Evolutionary conservation across 2,888 invertebrate species (phyloP).

Genomic region (Acleris cristana): DNA sequence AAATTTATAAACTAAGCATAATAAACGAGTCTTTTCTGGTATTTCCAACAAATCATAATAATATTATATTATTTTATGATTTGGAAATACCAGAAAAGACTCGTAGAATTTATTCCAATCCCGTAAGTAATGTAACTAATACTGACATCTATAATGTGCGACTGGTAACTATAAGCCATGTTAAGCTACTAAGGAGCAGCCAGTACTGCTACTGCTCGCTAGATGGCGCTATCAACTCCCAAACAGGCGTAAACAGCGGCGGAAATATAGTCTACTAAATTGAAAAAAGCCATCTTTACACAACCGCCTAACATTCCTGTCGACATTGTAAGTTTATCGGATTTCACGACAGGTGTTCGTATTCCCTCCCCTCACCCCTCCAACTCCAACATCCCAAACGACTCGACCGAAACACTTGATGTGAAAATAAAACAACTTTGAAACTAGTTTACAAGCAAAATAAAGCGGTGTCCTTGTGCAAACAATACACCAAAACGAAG

Average conservation of each 20-base stretch:
- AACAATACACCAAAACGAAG: slow-evolving; percentile 1
- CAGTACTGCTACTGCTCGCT: slow-evolving; percentile 32
- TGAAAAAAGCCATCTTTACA: background rate
- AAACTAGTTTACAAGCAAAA: slow-evolving; percentile 23
- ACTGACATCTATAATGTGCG: slow-evolving; percentile 12
- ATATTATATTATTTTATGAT: too few relatives aligned
- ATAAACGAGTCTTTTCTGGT: too few relatives aligned
- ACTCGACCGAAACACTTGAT: slow-evolving; percentile 9
- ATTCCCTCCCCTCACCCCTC: background rate
- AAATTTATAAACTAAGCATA: too few relatives aligned
- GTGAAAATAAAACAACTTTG: slow-evolving; percentile 33
- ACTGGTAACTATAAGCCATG: background rate
- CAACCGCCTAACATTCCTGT: background rate
- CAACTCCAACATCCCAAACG: background rate
- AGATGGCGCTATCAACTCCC: slow-evolving; percentile 40
- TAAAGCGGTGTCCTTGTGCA: slow-evolving; percentile 3
- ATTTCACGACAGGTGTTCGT: slow-evolving; percentile 53
- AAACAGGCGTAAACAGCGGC: slow-evolving; percentile 15
- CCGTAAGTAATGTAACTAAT: background rate
- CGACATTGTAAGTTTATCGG: slow-evolving; percentile 38
- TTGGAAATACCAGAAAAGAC: too few relatives aligned
- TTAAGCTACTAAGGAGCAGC: background rate
- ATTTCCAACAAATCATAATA: too few relatives aligned
- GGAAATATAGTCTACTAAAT: slow-evolving; percentile 26
- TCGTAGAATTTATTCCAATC: too few relatives aligned